Evolutionary conservation across 1,140 invertebrate genomes (phyloP).

Genomic region (Telenomus remus): DNA sequence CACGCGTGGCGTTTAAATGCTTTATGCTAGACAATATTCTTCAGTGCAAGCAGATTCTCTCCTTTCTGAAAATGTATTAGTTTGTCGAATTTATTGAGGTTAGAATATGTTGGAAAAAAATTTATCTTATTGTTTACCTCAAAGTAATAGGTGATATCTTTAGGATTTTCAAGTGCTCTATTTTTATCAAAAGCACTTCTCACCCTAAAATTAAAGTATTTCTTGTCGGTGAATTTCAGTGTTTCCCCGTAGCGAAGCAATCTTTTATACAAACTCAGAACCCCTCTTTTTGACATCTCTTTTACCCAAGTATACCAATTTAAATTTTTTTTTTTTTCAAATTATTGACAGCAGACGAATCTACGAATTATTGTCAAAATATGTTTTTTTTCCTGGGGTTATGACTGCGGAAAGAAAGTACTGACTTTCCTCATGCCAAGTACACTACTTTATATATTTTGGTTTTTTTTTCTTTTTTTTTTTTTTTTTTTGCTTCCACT

Average conservation of each 20-base stretch:
- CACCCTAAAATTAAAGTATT: conserved; percentile 74
- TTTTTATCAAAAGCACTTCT: conserved; percentile 74
- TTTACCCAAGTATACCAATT: no score
- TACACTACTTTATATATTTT: no score
- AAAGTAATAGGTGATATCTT: conserved; percentile 75
- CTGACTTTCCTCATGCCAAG: no score
- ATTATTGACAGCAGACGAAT: no score
- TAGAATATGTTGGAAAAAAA: conserved; percentile 3
- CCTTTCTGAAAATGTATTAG: conserved; percentile 74
- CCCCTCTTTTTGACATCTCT: conserved; percentile 57
- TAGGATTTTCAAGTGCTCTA: conserved; percentile 63
- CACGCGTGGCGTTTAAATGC: conserved; percentile 6
- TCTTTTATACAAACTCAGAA: conserved; percentile 76
- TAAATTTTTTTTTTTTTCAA: no score
- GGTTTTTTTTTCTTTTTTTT: no score
- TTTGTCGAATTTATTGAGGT: conserved; percentile 18
- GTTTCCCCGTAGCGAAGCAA: conserved; percentile 75
- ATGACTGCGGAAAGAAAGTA: no score
- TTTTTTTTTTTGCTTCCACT: no score
- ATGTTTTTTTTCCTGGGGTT: no score
- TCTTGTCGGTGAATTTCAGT: conserved; percentile 76
- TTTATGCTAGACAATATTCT: conserved; percentile 70
- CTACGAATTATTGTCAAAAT: no score
- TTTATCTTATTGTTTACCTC: conserved; percentile 67
- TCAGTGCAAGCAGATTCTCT: conserved; percentile 68